These are phyloP conservation scores for Erythrolamprus reginae DNA, from an alignment of 2,113 vertebrate species.

Conservation along the genomic window DNA sequence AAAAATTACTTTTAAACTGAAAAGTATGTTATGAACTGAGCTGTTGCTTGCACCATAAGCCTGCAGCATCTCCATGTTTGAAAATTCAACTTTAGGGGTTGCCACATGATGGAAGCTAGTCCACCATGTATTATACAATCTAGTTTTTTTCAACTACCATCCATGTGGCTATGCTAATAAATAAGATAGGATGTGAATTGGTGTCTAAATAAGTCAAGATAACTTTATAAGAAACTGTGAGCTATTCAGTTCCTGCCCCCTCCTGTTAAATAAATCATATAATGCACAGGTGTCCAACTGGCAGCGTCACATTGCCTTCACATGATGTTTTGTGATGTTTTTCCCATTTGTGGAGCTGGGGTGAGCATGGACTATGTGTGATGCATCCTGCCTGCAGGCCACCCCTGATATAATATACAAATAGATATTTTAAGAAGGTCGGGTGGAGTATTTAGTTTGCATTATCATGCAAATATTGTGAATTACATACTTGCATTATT, in stretches of 20 bases:
- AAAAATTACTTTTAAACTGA: not conserved
- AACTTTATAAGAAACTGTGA: not conserved
- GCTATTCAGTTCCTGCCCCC: not conserved
- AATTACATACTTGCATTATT: not conserved
- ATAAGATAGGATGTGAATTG: not conserved
- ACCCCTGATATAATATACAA: not conserved
- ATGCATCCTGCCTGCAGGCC: too few species aligned
- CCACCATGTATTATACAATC: not conserved
- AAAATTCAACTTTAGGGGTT: not conserved
- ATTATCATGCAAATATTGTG: not conserved
- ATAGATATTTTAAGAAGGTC: not conserved
- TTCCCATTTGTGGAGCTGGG: too few species aligned
- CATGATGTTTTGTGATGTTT: too few species aligned
- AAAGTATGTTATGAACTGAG: not conserved
- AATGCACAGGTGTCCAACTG: not conserved
- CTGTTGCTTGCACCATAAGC: not conserved
- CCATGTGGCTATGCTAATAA: not conserved
- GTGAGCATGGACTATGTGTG: too few species aligned
- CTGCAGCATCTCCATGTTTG: not conserved
- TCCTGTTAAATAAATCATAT: not conserved
- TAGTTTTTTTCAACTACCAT: not conserved
- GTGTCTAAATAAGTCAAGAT: not conserved
- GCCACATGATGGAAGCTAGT: not conserved
- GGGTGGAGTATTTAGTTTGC: not conserved
- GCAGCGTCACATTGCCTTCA: too few species aligned